Evolutionary conservation across 2,888 invertebrate species (phyloP).

Genomic region (Apoda limacodes): DNA sequence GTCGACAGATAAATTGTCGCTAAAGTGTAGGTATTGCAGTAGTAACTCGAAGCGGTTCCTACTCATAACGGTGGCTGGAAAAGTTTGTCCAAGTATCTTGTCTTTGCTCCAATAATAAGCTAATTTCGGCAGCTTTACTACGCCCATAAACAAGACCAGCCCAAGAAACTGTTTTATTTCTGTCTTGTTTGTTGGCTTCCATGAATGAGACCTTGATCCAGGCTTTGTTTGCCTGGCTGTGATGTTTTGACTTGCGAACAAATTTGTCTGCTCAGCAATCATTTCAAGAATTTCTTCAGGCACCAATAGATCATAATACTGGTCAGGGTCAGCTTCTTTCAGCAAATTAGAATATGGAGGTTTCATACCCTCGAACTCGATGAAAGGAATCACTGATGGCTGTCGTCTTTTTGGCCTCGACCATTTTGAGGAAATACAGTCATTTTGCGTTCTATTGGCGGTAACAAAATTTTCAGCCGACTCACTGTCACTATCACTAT

Average conservation of each 20-base stretch:
- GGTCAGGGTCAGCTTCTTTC: conserved; percentile 22
- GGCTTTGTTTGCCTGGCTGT: conserved; percentile 21
- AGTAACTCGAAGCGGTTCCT: conserved; percentile 25
- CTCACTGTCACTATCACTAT: conserved; percentile 24
- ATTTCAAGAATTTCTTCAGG: conserved; percentile 24
- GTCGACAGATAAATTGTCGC: conserved; percentile 21
- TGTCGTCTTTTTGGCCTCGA: conserved; percentile 24
- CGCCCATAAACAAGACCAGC: conserved; percentile 24
- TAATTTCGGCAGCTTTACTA: conserved; percentile 24
- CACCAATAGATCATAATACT: conserved; percentile 24
- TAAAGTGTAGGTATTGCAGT: conserved; percentile 24
- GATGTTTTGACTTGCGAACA: conserved; percentile 22
- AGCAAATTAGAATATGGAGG: conserved; percentile 21
- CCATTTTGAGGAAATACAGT: conserved; percentile 23
- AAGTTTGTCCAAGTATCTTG: conserved; percentile 23
- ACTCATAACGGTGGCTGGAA: conserved; percentile 24
- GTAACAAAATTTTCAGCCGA: conserved; percentile 24
- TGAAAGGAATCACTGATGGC: conserved; percentile 23
- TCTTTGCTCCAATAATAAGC: conserved; percentile 25
- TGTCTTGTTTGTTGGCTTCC: conserved; percentile 24
- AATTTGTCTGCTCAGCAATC: conserved; percentile 25
- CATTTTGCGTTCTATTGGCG: conserved; percentile 23
- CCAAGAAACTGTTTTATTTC: conserved; percentile 26
- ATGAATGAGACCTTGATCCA: conserved; percentile 22
- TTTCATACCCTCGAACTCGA: conserved; percentile 20